Percentiles rank a stretch among this genome's conserved stretches.
Conservation (phyloP, 2,888 invertebrate species). For the Parthenolecanium corni region DNA sequence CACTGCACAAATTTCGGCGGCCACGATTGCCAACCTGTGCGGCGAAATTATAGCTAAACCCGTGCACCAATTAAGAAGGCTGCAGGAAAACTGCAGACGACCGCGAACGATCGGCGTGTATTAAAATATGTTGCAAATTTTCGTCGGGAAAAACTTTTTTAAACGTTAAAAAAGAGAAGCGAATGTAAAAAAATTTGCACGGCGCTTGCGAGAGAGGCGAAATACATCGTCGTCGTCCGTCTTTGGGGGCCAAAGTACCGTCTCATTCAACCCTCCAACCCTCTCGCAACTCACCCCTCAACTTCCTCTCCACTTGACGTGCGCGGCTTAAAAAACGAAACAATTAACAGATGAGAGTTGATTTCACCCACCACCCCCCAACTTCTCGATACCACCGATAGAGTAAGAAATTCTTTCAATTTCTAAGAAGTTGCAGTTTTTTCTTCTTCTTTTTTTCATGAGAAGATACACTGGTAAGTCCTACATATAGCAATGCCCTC, state of each 20-base stretch:
- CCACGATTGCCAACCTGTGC: no score
- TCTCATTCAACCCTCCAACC: not conserved
- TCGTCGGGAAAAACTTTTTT: no score
- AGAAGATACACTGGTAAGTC: slow-evolving; percentile 9
- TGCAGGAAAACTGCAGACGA: not conserved
- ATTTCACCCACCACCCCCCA: no score
- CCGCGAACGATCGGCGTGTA: slow-evolving; percentile 14
- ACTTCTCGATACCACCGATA: no score
- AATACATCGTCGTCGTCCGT: no score
- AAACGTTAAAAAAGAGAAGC: no score
- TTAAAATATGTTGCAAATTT: slow-evolving; percentile 11
- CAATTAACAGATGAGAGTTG: slow-evolving; percentile 28
- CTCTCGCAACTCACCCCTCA: no score
- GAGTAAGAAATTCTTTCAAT: no score
- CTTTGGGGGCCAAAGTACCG: not conserved
- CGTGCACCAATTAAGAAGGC: no score
- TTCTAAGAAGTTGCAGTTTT: slow-evolving; percentile 25
- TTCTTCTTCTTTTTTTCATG: no score
- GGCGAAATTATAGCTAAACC: no score
- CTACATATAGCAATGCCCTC: slow-evolving; percentile 26
- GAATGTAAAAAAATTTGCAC: slow-evolving; percentile 12
- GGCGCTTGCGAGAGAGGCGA: slow-evolving; percentile 17
- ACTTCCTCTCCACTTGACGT: not conserved
- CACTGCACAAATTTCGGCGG: no score
- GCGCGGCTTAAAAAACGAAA: slow-evolving; percentile 27